These are phyloP conservation scores for Alectoris magna DNA, from an alignment of 2,797 vertebrate genomes.

Conservation along the genomic window DNA sequence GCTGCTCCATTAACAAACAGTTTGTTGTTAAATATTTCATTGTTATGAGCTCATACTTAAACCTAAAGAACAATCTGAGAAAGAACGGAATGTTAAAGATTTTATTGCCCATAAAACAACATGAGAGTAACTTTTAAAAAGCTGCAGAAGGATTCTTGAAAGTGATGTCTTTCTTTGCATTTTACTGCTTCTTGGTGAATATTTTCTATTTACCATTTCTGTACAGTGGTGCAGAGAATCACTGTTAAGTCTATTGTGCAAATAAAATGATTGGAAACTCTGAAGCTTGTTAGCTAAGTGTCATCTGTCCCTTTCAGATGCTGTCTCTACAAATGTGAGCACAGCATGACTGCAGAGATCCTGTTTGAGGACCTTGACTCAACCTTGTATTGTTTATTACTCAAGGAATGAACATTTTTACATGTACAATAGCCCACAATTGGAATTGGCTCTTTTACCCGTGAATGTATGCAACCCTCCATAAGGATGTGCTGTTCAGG, in stretches of 20 bases:
- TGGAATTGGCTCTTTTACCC: fast-evolving
- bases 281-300: background rate
- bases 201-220: background rate
- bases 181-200: background rate
- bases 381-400: background rate
- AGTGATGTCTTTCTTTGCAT: background rate
- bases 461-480: background rate
- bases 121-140: slow-evolving; percentile 52
- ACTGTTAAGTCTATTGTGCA: background rate
- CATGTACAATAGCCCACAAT: background rate
- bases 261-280: background rate
- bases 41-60: slow-evolving; percentile 52
- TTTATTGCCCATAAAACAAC: slow-evolving; percentile 67
- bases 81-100: slow-evolving; percentile 52
- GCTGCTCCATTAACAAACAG: slow-evolving; percentile 64
- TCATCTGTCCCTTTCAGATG: background rate
- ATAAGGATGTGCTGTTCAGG: background rate
- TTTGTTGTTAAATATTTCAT: slow-evolving; percentile 74
- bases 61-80: slow-evolving; percentile 61
- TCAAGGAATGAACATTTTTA: background rate
- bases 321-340: background rate
- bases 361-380: background rate
- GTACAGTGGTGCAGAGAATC: background rate
- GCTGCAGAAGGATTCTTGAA: background rate
- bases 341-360: background rate